phyloP scores from a whole-genome alignment of 2,888 invertebrate genomes.

The Priocnemis perturbator region DNA sequence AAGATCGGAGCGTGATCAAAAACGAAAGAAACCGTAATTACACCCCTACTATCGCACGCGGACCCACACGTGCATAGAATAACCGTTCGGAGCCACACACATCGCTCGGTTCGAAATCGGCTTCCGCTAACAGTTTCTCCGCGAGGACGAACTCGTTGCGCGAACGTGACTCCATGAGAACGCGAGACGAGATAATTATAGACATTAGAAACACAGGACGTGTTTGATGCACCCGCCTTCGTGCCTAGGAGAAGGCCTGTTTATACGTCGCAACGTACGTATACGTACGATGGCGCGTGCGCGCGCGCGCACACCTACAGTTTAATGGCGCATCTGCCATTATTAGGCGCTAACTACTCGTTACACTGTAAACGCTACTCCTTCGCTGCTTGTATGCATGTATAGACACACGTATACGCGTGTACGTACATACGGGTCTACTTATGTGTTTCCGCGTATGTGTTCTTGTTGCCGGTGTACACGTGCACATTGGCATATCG shows the following conservation, averaged over 20 bases:
- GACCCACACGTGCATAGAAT: no score
- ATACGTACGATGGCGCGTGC: not conserved
- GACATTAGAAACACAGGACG: conserved; percentile 24
- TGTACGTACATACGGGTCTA: not conserved
- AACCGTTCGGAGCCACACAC: no score
- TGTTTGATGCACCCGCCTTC: conserved; percentile 18
- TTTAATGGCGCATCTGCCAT: conserved; percentile 43
- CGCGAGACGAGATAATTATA: conserved; percentile 24
- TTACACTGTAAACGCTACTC: conserved; percentile 33
- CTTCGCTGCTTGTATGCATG: no score
- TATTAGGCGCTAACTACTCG: conserved; percentile 53
- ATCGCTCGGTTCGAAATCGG: no score
- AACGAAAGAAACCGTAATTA: no score
- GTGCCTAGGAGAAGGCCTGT: conserved; percentile 8
- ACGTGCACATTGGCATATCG: not conserved
- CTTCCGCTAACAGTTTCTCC: no score
- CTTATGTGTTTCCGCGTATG: not conserved
- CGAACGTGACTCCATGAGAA: conserved; percentile 1
- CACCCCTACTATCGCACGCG: no score
- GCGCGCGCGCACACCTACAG: conserved; percentile 4
- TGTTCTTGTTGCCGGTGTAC: not conserved
- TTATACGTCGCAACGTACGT: not conserved
- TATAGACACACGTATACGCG: not conserved
- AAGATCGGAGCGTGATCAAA: no score
- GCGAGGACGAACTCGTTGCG: not conserved